A percentile compares a stretch with the other conserved stretches of the same genome.
These are phyloP conservation scores for Pycnomerus fuliginosus DNA, from an alignment of 2,888 invertebrate genomes.

Conservation along the genomic window DNA sequence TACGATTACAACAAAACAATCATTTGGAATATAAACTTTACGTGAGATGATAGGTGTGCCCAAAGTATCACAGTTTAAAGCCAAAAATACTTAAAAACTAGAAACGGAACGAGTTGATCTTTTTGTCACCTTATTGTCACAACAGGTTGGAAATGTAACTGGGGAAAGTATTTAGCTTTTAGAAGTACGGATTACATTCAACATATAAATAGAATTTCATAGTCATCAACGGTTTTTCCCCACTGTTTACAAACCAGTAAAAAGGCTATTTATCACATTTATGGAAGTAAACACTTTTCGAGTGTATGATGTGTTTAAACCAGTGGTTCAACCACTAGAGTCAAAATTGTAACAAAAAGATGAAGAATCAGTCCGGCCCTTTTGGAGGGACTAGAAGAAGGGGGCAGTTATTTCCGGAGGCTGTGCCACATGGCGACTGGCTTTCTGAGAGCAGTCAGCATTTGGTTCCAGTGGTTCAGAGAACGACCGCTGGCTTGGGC, in stretches of 20 bases:
- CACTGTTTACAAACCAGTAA: conserved; percentile 11
- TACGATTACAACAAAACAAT: conserved; percentile 16
- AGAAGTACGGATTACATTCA: conserved; percentile 15
- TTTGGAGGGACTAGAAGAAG: too few species aligned
- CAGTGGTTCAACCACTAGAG: too few species aligned
- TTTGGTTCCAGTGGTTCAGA: conserved; percentile 79
- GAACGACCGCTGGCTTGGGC: conserved; percentile 71
- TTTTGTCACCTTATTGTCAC: conserved; percentile 19
- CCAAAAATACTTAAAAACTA: conserved; percentile 15
- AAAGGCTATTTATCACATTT: conserved; percentile 48
- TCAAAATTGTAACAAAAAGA: too few species aligned
- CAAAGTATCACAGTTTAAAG: conserved; percentile 35
- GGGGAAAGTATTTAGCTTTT: conserved; percentile 4
- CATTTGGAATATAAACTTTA: conserved; percentile 12
- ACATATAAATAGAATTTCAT: conserved; percentile 25
- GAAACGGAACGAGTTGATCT: conserved; percentile 1
- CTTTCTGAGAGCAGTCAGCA: conserved; percentile 75
- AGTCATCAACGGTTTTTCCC: conserved; percentile 14
- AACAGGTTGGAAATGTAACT: conserved; percentile 16
- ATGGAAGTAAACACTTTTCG: conserved; percentile 45
- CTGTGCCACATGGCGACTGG: conserved; percentile 87
- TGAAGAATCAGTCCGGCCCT: too few species aligned
- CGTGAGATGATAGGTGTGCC: conserved; percentile 31
- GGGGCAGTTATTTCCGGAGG: conserved; percentile 59
- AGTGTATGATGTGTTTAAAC: conserved; percentile 5